Evolutionary conservation across 2,888 invertebrate genomes (phyloP), one percentile per base, ranked within the genome.

Genomic region (Lepidochitona cinerea): DNA sequence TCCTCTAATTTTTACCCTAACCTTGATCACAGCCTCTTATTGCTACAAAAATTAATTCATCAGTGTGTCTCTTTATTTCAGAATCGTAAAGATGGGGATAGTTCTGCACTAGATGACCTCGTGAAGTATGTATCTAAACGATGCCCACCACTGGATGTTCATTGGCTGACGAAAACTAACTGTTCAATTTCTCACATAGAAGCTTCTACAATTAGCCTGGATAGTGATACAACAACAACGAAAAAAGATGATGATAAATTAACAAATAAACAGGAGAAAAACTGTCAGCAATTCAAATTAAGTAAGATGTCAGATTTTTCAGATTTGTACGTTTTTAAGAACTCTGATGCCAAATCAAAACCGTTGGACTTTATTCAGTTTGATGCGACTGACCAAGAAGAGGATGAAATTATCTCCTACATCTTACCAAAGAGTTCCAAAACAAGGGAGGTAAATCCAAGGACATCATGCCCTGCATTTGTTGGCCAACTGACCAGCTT

Each of bases 41-140:
- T n/a, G n/a, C n/a, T n/a, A n/a, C n/a, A n/a, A n/a, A n/a, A 41
- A 9, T 41, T 41, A 18, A 41, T 12, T 41, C 18, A 41, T 12
- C 18, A 12, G 41, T 41, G 18, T 12, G 18, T 12, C 18, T 41
- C 9, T 41, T 41, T 41, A 12, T 41, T 18, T 12, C 41, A 12
- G 41, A 9, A 41, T 9, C 9, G 18, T 12, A 18, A 18, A 41
- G 18, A 41, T 41, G 9, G 9, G 41, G 41, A 18, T 41, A 18
- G 18, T 12, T 9, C 9, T 18, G 18, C n/a, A 26, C 75, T 80
- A 66, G 71, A 75, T 33, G 71, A 74, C 9, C 72, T 80, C 36
- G 75, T 77, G 7, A 12, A 71, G 26, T 73, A 68, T 49, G 68
- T 75, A 23, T 59, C 59, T 2, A 32, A 59, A 9, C 18, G 59